These are phyloP conservation scores for Bubo scandiacus DNA, from an alignment of 2,113 vertebrate species.

Conservation along the genomic window DNA sequence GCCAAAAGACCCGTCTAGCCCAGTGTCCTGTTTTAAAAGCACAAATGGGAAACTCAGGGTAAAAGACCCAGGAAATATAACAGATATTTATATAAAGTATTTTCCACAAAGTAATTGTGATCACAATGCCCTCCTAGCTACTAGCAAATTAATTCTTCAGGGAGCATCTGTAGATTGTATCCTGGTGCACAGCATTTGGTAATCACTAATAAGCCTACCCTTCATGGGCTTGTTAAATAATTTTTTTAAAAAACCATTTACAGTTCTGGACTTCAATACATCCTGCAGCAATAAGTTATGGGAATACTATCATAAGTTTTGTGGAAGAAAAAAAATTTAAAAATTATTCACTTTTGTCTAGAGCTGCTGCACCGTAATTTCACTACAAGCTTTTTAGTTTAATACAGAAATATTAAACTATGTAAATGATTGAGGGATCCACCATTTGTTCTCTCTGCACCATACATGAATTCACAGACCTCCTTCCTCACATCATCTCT, in stretches of 20 bases:
- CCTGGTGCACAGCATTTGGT: neutral
- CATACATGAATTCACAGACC: neutral
- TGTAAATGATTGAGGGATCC: neutral
- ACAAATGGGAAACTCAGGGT: neutral
- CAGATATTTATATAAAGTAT: neutral
- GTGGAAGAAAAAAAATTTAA: neutral
- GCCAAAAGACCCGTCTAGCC: rapidly evolving
- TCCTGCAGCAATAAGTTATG: neutral
- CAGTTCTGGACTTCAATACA: neutral
- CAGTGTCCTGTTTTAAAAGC: neutral
- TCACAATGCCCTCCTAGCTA: neutral
- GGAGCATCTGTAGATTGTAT: neutral
- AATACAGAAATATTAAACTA: neutral
- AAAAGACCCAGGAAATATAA: neutral
- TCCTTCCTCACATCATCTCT: neutral
- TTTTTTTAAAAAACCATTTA: neutral
- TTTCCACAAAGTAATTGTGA: neutral
- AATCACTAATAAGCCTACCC: neutral
- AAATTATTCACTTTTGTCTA: neutral
- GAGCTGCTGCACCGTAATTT: neutral
- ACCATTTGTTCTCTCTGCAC: neutral
- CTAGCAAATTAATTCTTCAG: neutral
- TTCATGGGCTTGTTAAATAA: neutral
- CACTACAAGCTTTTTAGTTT: neutral
- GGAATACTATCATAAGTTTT: neutral